These are phyloP conservation scores for Drosophila tropicalis DNA, from an alignment of 1,140 invertebrate species.

Conservation along the genomic window DNA sequence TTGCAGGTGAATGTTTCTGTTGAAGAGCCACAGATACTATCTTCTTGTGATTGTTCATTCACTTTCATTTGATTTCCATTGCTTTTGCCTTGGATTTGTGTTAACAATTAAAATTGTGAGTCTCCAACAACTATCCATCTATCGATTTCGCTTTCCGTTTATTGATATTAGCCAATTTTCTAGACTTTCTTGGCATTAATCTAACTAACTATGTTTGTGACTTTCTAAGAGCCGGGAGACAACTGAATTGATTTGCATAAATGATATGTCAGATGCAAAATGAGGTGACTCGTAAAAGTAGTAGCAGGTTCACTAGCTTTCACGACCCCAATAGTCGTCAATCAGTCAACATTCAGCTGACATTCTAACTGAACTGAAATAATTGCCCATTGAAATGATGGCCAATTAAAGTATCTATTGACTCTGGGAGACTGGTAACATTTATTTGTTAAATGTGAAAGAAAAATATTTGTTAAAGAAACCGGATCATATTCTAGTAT, in stretches of 20 bases:
- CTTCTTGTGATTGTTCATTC: slow-evolving; percentile 39
- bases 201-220: slow-evolving; percentile 30
- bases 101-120: slow-evolving; percentile 64
- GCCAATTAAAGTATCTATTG: slow-evolving; percentile 55
- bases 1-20: slow-evolving; percentile 41
- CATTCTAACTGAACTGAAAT: slow-evolving; percentile 62
- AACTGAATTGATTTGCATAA: slow-evolving; percentile 70
- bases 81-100: slow-evolving; percentile 3
- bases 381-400: slow-evolving; percentile 63
- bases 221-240: slow-evolving; percentile 56
- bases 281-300: neutral
- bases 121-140: slow-evolving; percentile 25
- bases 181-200: slow-evolving; percentile 54
- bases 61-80: slow-evolving; percentile 41
- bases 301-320: slow-evolving; percentile 57
- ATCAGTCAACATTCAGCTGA: slow-evolving; percentile 31
- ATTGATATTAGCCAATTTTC: slow-evolving; percentile 62
- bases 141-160: slow-evolving; percentile 51
- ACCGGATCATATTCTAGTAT: neutral
- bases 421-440: neutral
- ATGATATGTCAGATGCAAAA: slow-evolving; percentile 40
- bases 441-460: neutral
- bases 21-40: slow-evolving; percentile 30
- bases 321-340: slow-evolving; percentile 59
- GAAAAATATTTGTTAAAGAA: neutral